Conservation (phyloP, 1,140 invertebrate species). For the Drosophila baimaii region DNA sequence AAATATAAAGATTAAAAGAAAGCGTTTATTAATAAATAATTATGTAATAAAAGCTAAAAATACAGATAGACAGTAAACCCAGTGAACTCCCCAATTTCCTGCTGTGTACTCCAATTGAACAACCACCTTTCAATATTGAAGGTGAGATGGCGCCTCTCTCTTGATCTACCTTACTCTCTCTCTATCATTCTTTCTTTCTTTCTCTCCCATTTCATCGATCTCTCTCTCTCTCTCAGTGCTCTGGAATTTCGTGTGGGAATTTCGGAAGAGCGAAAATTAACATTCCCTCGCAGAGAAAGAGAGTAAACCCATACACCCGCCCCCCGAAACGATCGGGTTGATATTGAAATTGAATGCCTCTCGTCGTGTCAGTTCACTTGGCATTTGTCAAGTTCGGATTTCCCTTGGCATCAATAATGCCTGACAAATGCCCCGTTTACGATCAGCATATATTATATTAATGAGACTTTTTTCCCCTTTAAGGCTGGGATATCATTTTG, state of each 20-base stretch:
- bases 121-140: slow-evolving; percentile 49
- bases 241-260: slow-evolving; percentile 10
- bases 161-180: neutral
- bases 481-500: neutral
- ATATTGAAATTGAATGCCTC: slow-evolving; percentile 38
- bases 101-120: slow-evolving; percentile 9
- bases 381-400: slow-evolving; percentile 54
- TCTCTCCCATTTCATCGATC: neutral
- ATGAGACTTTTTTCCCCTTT: slow-evolving; percentile 9
- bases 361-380: slow-evolving; percentile 29
- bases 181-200: neutral
- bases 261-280: neutral
- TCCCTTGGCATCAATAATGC: slow-evolving; percentile 23
- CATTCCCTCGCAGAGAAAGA: slow-evolving; percentile 21
- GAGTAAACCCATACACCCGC: slow-evolving; percentile 14
- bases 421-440: slow-evolving; percentile 42
- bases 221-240: neutral
- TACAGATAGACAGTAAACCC: no score
- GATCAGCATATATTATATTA: slow-evolving; percentile 45
- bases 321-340: slow-evolving; percentile 25
- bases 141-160: slow-evolving; percentile 12
- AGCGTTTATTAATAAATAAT: no score
- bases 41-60: no score
- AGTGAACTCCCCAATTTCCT: neutral
- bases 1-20: no score